Conservation (phyloP, 2,797 vertebrate species). For the Takifugu ocellatus region DNA sequence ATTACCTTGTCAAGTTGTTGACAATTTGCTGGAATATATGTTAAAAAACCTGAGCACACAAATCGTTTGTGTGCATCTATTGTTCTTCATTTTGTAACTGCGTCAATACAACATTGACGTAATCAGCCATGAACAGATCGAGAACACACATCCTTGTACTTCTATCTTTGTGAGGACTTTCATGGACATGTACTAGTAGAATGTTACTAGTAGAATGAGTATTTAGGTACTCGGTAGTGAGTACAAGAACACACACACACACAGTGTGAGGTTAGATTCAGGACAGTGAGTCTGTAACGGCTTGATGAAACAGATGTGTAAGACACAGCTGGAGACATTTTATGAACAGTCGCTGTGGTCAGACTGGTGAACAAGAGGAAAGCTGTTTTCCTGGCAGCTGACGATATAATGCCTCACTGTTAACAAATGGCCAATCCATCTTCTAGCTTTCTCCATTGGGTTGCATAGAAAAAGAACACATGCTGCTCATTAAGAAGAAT, state of each 20-base stretch:
- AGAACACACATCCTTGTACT: no score
- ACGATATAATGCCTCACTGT: background rate
- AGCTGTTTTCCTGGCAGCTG: background rate
- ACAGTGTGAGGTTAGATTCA: conserved; percentile 13
- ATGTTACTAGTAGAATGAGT: no score
- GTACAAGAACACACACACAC: background rate
- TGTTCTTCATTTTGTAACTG: no score
- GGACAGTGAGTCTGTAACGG: conserved; percentile 28
- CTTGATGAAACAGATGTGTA: conserved; percentile 22
- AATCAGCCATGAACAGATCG: no score
- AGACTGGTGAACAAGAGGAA: conserved; percentile 2
- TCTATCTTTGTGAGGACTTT: no score
- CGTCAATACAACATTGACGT: no score
- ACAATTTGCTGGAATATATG: background rate
- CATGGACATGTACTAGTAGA: no score
- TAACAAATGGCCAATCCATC: background rate
- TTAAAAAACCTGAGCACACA: no score
- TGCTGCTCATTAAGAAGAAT: conserved; percentile 33
- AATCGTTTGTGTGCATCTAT: no score
- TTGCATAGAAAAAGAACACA: background rate
- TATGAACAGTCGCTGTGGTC: conserved; percentile 12
- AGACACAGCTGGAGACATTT: conserved; percentile 23
- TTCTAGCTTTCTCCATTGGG: background rate
- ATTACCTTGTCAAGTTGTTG: background rate
- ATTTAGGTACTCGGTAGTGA: no score